Evolutionary conservation across 2,888 invertebrate species (phyloP), one percentile per base, ranked within the genome.

Genomic region (Leucania comma): DNA sequence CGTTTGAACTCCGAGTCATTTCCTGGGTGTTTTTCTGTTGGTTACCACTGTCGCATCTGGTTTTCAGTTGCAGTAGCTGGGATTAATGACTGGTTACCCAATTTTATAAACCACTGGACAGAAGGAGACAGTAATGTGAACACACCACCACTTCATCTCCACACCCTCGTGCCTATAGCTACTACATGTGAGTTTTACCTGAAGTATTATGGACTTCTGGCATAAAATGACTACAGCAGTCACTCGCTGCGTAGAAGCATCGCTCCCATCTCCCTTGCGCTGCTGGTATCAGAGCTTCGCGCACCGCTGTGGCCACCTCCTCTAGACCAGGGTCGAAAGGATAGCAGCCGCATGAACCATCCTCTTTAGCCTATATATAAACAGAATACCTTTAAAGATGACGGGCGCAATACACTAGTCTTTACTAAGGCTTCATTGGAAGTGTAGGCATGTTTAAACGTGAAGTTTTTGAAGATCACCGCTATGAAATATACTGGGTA

Each of bases 211-310:
- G 68, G 38, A 82, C 80, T 14, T 84, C 83, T 10, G 80, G 53
- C 95, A 95, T 95, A 60, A 90, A 90, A 75, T 94, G 91, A 35
- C 89, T 91, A 83, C 96, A 96, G 80, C 96, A 96, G 8, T 93
- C 91, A 6, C 86, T 87, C 0, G 96, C 96, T 0, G 92, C 90
- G 46, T 94, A 90, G 78, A 90, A 93, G 77, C 96, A 96, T 53
- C 91, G 88, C 78, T 94, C 93, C 95, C 95, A 96, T 3, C 96
- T 90, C 0, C 92, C 93, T 10, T 92, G 93, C 0, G 92, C 94
- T 1, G 93, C 86, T 0, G 93, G 92, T 4, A 94, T 84, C 14
- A 95, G 53, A 0, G 94, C 93, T 0, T 92, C 85, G 2, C 90
- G 86, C 0, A 96, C 92, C 1, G 84, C 89, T 0, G 75, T 85